These are phyloP conservation scores for Conomelus anceps DNA, from an alignment of 2,888 invertebrate species.

Conservation along the genomic window DNA sequence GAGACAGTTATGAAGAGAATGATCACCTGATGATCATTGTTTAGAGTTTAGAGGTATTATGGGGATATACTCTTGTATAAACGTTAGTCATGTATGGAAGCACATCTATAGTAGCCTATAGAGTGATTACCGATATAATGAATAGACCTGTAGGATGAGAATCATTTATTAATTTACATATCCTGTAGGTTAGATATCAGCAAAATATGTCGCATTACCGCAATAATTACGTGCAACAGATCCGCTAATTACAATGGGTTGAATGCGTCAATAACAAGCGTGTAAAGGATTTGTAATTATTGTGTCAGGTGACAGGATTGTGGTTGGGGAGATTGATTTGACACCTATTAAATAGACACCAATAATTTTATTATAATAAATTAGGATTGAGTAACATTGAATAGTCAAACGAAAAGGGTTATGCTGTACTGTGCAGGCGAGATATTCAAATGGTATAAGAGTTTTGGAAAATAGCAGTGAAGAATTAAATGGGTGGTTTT, in stretches of 20 bases:
- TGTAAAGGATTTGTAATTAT: background rate
- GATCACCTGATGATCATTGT: background rate
- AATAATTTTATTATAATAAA: too few species aligned
- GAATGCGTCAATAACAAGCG: background rate
- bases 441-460: too few species aligned
- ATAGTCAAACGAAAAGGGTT: too few species aligned
- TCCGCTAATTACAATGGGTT: background rate
- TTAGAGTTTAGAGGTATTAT: too few species aligned
- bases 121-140: background rate
- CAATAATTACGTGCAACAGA: background rate
- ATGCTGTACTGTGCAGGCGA: too few species aligned
- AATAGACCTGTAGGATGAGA: background rate
- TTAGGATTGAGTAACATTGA: too few species aligned
- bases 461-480: too few species aligned
- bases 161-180: background rate
- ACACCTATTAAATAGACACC: too few species aligned
- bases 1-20: background rate
- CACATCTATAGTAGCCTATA: background rate
- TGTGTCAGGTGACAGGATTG: background rate
- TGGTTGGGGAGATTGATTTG: background rate
- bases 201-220: background rate
- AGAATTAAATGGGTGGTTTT: too few species aligned
- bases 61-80: background rate
- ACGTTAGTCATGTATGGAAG: background rate
- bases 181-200: background rate